Base-by-base conservation (phyloP, 2,113 vertebrate genomes). In the Colinus virginianus region DNA sequence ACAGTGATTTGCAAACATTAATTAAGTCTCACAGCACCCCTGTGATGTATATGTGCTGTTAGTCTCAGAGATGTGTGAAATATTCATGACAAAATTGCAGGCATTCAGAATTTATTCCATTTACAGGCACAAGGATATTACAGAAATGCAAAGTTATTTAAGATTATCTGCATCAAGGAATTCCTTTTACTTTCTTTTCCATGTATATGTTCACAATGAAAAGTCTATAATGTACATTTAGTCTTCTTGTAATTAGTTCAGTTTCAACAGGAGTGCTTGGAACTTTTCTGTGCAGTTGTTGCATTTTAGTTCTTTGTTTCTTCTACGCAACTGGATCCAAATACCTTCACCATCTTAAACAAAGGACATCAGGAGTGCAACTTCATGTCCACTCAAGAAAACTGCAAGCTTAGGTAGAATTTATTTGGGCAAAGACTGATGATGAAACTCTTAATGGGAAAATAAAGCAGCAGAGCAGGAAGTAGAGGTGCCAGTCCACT, bases 1-100 rank as follows among this genome's bases (percentile, higher is more conserved):
- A 16, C 71, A 78, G 84, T 85, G 93, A 95, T 91, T 88, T 96
- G 82, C 87, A 94, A 87, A 94, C 46, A 51, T 94, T 87, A 93
- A 91, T 91, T 96, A 92, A 92, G 51, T 66, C 93, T 92, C 61
- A 61, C 77, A 86, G 40, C 91, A 90, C 72, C 69, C 61, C 56
- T 90, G 38, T 92, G 84, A 91, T 90, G 62, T 80, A 79, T 78
- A 56, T 94, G 93, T 77, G 81, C 81, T 93, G 78, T 93, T 93
- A 90, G 70, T 81, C 80, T 75, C 79, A 48, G 78, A 87, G 61
- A 96, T 19, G 84, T 88, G 91, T 88, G 89, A 96, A 95, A 94
- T 91, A 92, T 87, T 92, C 89, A 85, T 85, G 64, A 68, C 43
- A 92, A 89, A 94, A 85, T 80, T 78, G 84, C 30, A 88, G 68